phyloP scores from a whole-genome alignment of 2,888 invertebrate species.

The Dendrolimus houi region DNA sequence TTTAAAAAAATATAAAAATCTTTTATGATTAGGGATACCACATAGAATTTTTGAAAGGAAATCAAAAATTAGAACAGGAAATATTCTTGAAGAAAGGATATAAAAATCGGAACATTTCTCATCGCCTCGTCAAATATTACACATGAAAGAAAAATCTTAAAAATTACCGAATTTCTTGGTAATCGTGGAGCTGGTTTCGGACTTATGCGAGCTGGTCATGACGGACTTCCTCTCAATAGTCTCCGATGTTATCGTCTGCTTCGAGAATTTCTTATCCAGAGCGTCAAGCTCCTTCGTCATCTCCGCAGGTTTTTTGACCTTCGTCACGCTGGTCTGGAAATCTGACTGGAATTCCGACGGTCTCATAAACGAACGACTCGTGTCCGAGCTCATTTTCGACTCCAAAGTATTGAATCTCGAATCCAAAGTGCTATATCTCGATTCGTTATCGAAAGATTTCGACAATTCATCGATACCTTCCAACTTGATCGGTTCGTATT shows the following conservation, averaged over 20 bases:
- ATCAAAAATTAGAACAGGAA: too few relatives aligned
- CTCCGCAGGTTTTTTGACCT: slow-evolving; percentile 53
- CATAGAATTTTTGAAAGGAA: too few relatives aligned
- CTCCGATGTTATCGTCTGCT: slow-evolving; percentile 81
- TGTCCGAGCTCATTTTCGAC: slow-evolving; percentile 64
- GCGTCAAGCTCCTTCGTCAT: slow-evolving; percentile 69
- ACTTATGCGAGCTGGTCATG: slow-evolving; percentile 78
- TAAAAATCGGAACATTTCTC: background rate
- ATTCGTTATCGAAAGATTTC: slow-evolving; percentile 69
- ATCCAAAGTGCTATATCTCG: slow-evolving; percentile 61
- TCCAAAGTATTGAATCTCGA: slow-evolving; percentile 63
- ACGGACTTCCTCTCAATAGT: slow-evolving; percentile 82
- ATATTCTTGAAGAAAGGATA: too few relatives aligned
- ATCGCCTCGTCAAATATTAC: background rate
- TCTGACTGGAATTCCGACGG: slow-evolving; percentile 69
- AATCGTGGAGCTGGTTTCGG: slow-evolving; percentile 73
- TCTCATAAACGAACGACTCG: slow-evolving; percentile 67
- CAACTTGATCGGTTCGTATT: slow-evolving; percentile 62
- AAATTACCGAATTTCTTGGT: slow-evolving; percentile 74
- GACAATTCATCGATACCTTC: slow-evolving; percentile 73
- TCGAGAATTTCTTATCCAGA: slow-evolving; percentile 80
- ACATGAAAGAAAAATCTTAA: slow-evolving; percentile 25
- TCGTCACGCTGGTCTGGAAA: slow-evolving; percentile 42
- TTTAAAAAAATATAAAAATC: too few relatives aligned
- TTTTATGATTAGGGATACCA: too few relatives aligned